Conservation (phyloP, 2,797 vertebrate species). For the Emydoidea blandingii region DNA sequence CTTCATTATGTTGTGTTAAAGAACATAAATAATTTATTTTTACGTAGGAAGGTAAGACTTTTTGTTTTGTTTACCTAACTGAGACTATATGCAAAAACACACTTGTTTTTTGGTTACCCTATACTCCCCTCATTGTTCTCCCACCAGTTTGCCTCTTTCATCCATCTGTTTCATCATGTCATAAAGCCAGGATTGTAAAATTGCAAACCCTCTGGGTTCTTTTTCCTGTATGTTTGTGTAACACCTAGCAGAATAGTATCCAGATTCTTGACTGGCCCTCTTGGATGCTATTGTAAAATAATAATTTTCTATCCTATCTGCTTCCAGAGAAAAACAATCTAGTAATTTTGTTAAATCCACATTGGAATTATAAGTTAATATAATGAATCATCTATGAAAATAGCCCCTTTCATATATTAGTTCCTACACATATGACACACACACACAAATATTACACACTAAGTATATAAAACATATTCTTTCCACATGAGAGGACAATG, state of each 20-base stretch:
- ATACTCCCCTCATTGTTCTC: background rate
- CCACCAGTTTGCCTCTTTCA: background rate
- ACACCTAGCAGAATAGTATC: background rate
- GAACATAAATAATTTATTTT: background rate
- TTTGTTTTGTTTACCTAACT: background rate
- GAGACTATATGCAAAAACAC: background rate
- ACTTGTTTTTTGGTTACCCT: background rate
- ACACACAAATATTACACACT: background rate
- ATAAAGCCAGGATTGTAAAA: fast-evolving
- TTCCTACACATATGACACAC: background rate
- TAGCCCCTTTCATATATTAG: background rate
- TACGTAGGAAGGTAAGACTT: background rate
- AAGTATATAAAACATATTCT: background rate
- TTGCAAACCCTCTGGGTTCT: fast-evolving
- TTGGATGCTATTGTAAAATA: background rate
- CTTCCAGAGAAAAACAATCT: constrained; percentile 35
- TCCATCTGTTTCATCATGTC: background rate
- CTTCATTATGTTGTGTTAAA: too few species aligned
- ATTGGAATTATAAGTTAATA: background rate
- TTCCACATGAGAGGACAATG: background rate
- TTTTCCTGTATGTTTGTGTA: background rate
- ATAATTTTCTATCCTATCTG: background rate
- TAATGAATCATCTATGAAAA: background rate
- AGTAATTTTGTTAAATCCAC: background rate
- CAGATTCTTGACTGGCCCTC: background rate